Conservation (phyloP, 2,797 vertebrate species). For the Scarus forsteni region DNA sequence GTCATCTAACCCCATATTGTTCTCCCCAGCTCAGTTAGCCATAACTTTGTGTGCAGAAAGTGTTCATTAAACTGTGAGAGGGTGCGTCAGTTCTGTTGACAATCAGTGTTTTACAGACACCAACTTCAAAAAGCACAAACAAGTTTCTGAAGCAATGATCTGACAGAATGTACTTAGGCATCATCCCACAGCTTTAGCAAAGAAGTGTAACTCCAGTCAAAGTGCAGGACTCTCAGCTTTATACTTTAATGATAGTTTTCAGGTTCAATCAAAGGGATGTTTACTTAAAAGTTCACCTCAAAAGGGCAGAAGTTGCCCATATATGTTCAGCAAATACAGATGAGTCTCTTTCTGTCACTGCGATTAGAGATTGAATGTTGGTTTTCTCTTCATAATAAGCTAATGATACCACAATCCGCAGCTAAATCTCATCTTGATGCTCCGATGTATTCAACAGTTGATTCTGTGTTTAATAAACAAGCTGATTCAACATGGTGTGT, state of each 20-base stretch:
- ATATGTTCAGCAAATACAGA: conserved; percentile 31
- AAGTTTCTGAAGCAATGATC: conserved; percentile 14
- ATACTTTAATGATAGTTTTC: conserved; percentile 3
- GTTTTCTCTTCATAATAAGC: conserved; percentile 40
- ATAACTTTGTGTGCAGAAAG: not conserved
- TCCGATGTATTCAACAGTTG: conserved; percentile 61
- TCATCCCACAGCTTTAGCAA: not conserved
- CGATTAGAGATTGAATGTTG: conserved; percentile 38
- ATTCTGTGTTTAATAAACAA: conserved; percentile 73
- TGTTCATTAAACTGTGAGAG: conserved; percentile 5
- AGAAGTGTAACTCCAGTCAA: not conserved
- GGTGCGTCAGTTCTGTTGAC: conserved; percentile 51
- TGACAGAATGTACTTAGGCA: conserved; percentile 38
- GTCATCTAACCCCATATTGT: conserved; percentile 29
- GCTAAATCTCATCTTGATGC: conserved; percentile 47
- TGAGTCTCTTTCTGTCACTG: conserved; percentile 23
- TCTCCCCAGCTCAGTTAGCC: conserved; percentile 17
- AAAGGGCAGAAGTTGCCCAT: conserved; percentile 6
- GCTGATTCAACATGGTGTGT: conserved; percentile 31
- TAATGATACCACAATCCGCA: conserved; percentile 52
- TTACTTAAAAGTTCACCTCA: conserved; percentile 19
- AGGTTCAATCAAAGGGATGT: conserved; percentile 48
- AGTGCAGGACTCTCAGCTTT: conserved; percentile 22
- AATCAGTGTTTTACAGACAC: conserved; percentile 68
- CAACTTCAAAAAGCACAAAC: conserved; percentile 45